A percentile compares a stretch with the other conserved stretches of the same genome.
These are phyloP conservation scores for Rhincodon typus DNA, from an alignment of 2,797 vertebrate species.

Conservation along the genomic window DNA sequence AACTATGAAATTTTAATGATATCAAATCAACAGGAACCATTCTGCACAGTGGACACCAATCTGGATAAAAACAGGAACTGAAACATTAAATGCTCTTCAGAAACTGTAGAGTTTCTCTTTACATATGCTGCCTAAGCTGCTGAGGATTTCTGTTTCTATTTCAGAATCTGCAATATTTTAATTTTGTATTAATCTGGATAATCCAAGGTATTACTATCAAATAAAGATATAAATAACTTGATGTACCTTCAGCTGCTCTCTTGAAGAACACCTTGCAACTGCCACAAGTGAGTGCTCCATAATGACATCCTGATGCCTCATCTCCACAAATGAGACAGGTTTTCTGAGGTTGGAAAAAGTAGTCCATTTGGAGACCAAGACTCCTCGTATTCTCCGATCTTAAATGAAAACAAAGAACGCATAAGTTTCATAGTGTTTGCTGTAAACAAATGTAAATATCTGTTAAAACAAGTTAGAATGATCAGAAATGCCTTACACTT, in stretches of 20 bases:
- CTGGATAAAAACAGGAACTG: neutral
- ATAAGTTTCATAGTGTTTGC: neutral
- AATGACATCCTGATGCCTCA: conserved; percentile 95
- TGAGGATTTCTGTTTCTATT: neutral
- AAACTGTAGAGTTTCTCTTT: neutral
- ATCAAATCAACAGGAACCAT: neutral
- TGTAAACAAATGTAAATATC: neutral
- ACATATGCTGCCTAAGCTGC: neutral
- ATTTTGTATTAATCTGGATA: neutral
- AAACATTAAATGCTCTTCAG: neutral
- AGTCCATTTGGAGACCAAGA: conserved; percentile 86
- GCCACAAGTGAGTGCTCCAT: conserved; percentile 92
- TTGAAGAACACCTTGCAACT: conserved; percentile 99
- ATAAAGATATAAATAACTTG: neutral
- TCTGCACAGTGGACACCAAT: neutral
- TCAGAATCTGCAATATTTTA: neutral
- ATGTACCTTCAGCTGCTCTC: conserved; percentile 89
- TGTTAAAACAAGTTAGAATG: neutral
- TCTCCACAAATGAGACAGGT: conserved; percentile 93
- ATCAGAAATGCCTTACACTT: neutral
- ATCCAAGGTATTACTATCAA: neutral
- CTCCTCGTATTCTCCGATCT: conserved; percentile 77
- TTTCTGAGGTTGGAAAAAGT: conserved; percentile 93
- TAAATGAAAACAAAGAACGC: conserved; percentile 41
- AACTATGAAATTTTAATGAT: neutral